Evolutionary conservation across 2,113 vertebrate genomes (phyloP), one percentile per base, ranked within the genome.

Genomic region (Corythornis madagascariensis): DNA sequence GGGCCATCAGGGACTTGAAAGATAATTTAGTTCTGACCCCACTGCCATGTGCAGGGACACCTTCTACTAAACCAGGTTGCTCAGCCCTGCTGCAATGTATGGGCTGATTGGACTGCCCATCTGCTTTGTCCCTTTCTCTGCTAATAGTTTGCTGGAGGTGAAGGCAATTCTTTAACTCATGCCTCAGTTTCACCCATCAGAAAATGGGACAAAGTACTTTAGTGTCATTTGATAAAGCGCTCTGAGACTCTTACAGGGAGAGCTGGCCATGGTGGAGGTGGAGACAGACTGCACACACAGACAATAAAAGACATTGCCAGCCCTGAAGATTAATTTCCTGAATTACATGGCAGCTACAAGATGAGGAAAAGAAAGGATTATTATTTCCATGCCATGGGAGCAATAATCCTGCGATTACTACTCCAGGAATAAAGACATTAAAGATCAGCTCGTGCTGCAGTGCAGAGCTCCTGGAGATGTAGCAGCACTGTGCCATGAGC

Each of bases 241-340:
- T 52, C 24, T 59, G 65, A 55, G 48, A 45, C 24, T 14, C 45
- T 50, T n/a, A 16, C 59, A 38, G 7, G 10, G 21, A 3, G 21
- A 35, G n/a, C 7, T 47, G 18, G 0, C 45, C 1, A 0, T 10
- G 57, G 33, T 2, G 7, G 35, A 64, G 45, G 25, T 3, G 31
- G 31, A 74, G 47, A 29, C 53, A 90, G 38, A 20, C 82, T 78
- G 59, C 82, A 33, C 66, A 53, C 0, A 2, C 9, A 42, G 57
- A 16, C 20, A 65, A n/a, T 31, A 72, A 73, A 76, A 87, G 45
- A 31, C 71, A 42, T 4, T 56, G 8, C 60, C 69, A 71, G 29
- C 83, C 48, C 69, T 18, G 31, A 88, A 91, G 89, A 85, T 91
- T 87, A 89, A 92, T 91, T 95, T 87, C 33, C 85, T 80, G 60